Evolutionary conservation across 2,888 invertebrate genomes (phyloP), one percentile per base, ranked within the genome.

Genomic region (Xylophagus ater): DNA sequence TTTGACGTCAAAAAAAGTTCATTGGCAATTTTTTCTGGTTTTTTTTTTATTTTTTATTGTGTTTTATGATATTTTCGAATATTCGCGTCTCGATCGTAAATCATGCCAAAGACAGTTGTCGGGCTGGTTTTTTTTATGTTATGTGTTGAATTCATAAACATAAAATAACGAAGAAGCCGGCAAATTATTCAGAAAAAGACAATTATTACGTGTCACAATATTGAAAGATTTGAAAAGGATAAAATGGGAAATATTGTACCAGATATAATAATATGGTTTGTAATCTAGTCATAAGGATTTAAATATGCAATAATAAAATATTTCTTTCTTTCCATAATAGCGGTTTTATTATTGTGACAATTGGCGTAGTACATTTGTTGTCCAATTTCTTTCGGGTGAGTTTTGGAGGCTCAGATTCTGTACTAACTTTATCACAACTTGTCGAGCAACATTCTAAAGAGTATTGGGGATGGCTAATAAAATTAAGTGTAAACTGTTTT

Each of bases 401-500:
- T 49, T 66, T 51, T 55, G 65, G 57, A 20, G 65, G 54, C 25
- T 53, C 48, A 38, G 59, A 59, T 42, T 48, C 51, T 15, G 56
- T 57, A 25, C 49, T 53, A 38, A 64, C 59, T 4, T 47, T 62
- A 8, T 60, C 60, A 2, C 61, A 67, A 46, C 47, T 69, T 33
- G 60, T 68, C 33, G 64, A 66, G 47, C 57, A 67, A 29, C 65
- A 68, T 25, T 65, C 67, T 5, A 61, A 65, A 34, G 69, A 73
- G 41, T 77, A 76, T 50, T n/a, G n/a, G n/a, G 70, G 68, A 41
- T 88, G 93, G 93, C 55, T 87, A 13, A 69, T 86, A 49, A 76
- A 82, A 47, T 68, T 93, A 26, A 54, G 77, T 26, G 68, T 86
- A 17, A 94, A 94, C 65, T 69, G 89, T 39, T 69, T 87, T 13